These are phyloP conservation scores for Neocrepidodera transversa DNA, from an alignment of 2,888 invertebrate genomes.

Conservation along the genomic window DNA sequence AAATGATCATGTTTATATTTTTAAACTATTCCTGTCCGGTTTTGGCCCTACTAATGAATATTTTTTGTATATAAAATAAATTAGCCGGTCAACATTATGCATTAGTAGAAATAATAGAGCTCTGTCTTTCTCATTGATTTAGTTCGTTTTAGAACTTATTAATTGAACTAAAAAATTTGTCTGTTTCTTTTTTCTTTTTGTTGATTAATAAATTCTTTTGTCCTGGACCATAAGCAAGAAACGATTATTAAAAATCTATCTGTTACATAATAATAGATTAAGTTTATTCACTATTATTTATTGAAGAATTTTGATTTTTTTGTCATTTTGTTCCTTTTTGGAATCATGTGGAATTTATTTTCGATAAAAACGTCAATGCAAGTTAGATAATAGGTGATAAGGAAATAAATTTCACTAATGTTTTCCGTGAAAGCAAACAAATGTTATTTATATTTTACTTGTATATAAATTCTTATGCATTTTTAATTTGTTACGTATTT, in stretches of 20 bases:
- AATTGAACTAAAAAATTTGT: no score
- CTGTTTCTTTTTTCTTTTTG: no score
- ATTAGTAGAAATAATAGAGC: no score
- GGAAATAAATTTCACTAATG: slow-evolving; percentile 46
- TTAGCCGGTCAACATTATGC: no score
- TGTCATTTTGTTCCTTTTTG: slow-evolving; percentile 42
- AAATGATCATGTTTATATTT: no score
- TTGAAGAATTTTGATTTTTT: not conserved
- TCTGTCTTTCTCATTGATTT: no score
- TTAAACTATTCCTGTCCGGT: no score
- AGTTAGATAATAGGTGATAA: slow-evolving; percentile 26
- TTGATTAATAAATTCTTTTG: no score
- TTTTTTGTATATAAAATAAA: no score
- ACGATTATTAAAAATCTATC: not conserved
- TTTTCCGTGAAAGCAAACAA: slow-evolving; percentile 52
- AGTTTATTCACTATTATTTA: slow-evolving; percentile 3
- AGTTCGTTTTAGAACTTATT: no score
- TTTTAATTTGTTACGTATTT: slow-evolving; percentile 31
- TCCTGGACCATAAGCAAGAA: no score
- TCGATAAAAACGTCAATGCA: slow-evolving; percentile 38
- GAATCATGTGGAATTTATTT: slow-evolving; percentile 44
- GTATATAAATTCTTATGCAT: slow-evolving; percentile 34
- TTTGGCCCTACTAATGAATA: no score
- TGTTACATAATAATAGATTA: not conserved
- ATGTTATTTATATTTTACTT: slow-evolving; percentile 49